Evolutionary conservation across 2,888 invertebrate species (phyloP), one percentile per base, ranked within the genome.

Genomic region (Tortricodes alternella): DNA sequence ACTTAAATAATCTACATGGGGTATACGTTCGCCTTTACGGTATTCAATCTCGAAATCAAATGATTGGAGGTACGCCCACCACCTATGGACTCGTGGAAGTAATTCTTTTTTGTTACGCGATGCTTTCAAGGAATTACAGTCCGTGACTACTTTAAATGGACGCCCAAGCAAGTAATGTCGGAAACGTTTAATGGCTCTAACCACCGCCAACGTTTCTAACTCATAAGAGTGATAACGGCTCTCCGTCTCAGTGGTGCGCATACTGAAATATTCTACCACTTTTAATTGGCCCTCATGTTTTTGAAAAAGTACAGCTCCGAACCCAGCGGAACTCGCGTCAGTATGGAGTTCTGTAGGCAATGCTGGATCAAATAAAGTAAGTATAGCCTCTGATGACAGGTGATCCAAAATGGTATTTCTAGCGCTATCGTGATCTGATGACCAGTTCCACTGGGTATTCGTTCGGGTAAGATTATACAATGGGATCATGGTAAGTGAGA

Each of bases 151-250:
- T 15, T 56, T 58, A 1, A 15, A 35, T 49, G 51, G 1, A 55
- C 37, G 46, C 57, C 61, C 0, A 61, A 19, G 32, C 62, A 64
- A 13, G 52, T 53, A 13, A 66, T 38, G 1, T 59, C n/a, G n/a
- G 32, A 35, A 59, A 55, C n/a, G 11, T 37, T 51, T 56, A 38
- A 53, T 24, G 13, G n/a, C 5, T 15, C 24, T 51, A 5, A 29
- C 29, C 3, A 29, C 29, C 3, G 29, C 29, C n/a, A 29, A n/a
- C n/a, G 29, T 29, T n/a, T 29, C 29, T 1, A 29, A 9, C 3
- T 29, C 29, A n/a, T 29, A 29, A 2, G 29, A 29, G 9, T 29
- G 29, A 29, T 29, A 29, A 8, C 9, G 6, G 9, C 29, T 29
- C n/a, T 29, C 29, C 3, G 29, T n/a, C 1, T 3, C 3, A 9